A percentile compares a stretch with the other conserved stretches of the same genome.
Evolutionary conservation across 2,888 invertebrate species (phyloP).

Genomic region (Drosophila anomalata): DNA sequence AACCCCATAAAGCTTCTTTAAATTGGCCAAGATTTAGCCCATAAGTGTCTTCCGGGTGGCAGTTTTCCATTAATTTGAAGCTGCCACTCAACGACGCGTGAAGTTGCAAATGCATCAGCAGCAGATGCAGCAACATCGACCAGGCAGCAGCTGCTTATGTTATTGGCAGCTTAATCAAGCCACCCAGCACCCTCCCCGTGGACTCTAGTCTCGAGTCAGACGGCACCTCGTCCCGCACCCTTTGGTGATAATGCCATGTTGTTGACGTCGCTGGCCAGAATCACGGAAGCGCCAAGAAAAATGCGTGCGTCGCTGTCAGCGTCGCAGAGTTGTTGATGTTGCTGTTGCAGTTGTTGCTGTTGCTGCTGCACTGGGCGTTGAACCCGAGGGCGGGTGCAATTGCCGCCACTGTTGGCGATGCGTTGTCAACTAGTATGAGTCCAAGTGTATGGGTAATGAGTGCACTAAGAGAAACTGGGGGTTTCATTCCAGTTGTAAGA

Average conservation of each 20-base stretch:
- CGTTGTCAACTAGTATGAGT: constrained; percentile 40
- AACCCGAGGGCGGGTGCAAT: constrained; percentile 62
- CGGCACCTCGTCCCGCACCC: background rate
- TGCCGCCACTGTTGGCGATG: constrained; percentile 47
- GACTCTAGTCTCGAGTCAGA: too few relatives aligned
- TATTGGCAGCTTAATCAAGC: constrained; percentile 56
- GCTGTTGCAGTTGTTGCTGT: constrained; percentile 20
- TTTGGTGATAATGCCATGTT: constrained; percentile 41
- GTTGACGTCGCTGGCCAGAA: constrained; percentile 60
- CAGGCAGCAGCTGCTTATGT: constrained; percentile 46
- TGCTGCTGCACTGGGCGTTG: constrained; percentile 58
- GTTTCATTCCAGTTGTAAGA: too few relatives aligned
- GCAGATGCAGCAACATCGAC: constrained; percentile 32
- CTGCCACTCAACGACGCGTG: constrained; percentile 56
- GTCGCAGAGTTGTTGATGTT: constrained; percentile 4
- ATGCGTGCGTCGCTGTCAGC: constrained; percentile 59
- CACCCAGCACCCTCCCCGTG: constrained; percentile 22
- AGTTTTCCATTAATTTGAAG: constrained; percentile 44
- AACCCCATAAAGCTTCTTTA: constrained; percentile 6
- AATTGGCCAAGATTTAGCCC: constrained; percentile 39
- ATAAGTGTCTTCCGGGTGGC: constrained; percentile 64
- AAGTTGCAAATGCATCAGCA: constrained; percentile 46
- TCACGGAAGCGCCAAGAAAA: constrained; percentile 78
- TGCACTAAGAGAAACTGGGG: background rate
- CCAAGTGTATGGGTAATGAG: background rate